These are phyloP conservation scores for Vollenhovia emeryi DNA, from an alignment of 1,140 invertebrate genomes.

Conservation along the genomic window DNA sequence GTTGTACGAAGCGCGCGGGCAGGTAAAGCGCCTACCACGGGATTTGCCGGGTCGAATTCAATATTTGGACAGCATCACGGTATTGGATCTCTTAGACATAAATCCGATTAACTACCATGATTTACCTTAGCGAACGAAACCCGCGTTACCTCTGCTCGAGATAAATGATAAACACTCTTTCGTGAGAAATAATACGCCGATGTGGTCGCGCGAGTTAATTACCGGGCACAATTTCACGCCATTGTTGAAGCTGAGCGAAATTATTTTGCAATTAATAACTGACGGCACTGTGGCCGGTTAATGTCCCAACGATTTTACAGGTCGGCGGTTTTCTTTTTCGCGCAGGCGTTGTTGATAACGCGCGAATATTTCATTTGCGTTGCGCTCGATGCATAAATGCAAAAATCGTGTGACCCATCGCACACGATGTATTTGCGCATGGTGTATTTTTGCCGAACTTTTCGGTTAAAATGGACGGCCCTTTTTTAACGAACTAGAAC, in stretches of 20 bases:
- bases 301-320: slow-evolving; percentile 1
- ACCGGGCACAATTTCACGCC: not conserved
- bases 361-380: not conserved
- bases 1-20: not conserved
- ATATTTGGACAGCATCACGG: slow-evolving; percentile 39
- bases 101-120: slow-evolving; percentile 19
- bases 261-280: slow-evolving; percentile 12
- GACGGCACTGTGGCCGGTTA: not conserved
- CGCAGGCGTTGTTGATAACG: not conserved
- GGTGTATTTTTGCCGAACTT: not conserved
- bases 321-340: not conserved
- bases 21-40: not conserved
- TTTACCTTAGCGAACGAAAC: slow-evolving; percentile 18
- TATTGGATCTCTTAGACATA: slow-evolving; percentile 46
- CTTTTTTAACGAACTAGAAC: not conserved
- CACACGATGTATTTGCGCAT: not conserved
- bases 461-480: not conserved
- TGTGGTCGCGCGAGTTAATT: not conserved
- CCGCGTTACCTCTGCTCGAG: not conserved
- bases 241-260: not conserved
- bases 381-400: not conserved
- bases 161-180: slow-evolving; percentile 32
- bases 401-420: not conserved
- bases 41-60: slow-evolving; percentile 37
- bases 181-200: not conserved